Percentiles rank a stretch among this genome's conserved stretches.
These are phyloP conservation scores for Caradrina clavipalpis DNA, from an alignment of 2,888 invertebrate species.

Conservation along the genomic window DNA sequence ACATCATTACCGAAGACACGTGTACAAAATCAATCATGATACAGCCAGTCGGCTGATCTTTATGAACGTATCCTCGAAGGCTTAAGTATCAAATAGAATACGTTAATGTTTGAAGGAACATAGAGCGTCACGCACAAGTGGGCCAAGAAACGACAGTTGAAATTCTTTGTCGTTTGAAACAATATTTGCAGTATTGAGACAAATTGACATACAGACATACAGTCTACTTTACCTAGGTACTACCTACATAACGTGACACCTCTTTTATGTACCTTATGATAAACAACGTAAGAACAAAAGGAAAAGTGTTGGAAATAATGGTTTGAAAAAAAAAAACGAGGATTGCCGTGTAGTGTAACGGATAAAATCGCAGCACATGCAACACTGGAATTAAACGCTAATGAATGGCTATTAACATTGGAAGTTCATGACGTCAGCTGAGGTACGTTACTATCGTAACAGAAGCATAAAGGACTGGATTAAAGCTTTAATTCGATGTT, in stretches of 20 bases:
- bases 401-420: constrained; percentile 33
- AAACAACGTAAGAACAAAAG: not conserved
- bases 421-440: constrained; percentile 22
- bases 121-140: constrained; percentile 3
- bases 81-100: constrained; percentile 30
- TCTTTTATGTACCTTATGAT: too few species aligned
- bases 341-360: not conserved
- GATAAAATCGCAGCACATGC: constrained; percentile 38
- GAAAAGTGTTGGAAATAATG: not conserved
- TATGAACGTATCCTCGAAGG: not conserved
- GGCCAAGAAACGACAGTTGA: constrained; percentile 4
- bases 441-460: constrained; percentile 12
- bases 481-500: constrained; percentile 16
- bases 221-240: too few species aligned
- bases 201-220: constrained; percentile 17
- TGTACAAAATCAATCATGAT: not conserved
- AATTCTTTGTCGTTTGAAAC: constrained; percentile 21
- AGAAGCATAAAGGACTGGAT: constrained; percentile 14
- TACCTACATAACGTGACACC: too few species aligned
- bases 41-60: not conserved
- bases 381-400: constrained; percentile 28
- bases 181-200: constrained; percentile 28
- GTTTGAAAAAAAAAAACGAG: not conserved
- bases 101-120: constrained; percentile 27
- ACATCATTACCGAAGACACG: not conserved